phyloP scores from a whole-genome alignment of 2,888 invertebrate species.

The Ochropacha duplaris region DNA sequence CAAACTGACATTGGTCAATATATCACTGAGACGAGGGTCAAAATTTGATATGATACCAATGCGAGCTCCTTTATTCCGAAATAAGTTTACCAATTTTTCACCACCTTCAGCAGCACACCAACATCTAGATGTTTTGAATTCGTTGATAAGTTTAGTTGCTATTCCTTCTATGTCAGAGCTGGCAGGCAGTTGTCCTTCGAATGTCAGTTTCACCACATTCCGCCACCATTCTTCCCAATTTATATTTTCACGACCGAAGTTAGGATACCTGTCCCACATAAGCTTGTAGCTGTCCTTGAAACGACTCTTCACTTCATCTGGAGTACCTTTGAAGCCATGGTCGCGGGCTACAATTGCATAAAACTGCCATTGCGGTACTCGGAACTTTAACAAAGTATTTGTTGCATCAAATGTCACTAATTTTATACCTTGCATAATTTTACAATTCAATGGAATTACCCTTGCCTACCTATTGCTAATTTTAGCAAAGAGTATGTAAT shows the following conservation, averaged over 20 bases:
- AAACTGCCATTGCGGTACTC: slow-evolving; percentile 86
- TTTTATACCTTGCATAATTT: slow-evolving; percentile 73
- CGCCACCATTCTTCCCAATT: slow-evolving; percentile 94
- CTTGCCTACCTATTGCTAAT: no score
- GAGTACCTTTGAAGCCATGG: slow-evolving; percentile 86
- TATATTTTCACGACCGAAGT: slow-evolving; percentile 89
- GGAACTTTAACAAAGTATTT: slow-evolving; percentile 90
- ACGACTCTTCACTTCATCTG: slow-evolving; percentile 78
- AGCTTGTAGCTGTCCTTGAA: slow-evolving; percentile 86
- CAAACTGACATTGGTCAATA: slow-evolving; percentile 87
- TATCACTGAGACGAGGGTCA: slow-evolving; percentile 89
- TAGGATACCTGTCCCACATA: slow-evolving; percentile 88
- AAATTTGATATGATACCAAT: slow-evolving; percentile 94
- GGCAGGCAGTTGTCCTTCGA: slow-evolving; percentile 76
- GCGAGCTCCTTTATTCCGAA: slow-evolving; percentile 71
- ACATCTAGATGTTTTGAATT: slow-evolving; percentile 87
- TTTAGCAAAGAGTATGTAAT: no score
- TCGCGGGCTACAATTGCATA: slow-evolving; percentile 88
- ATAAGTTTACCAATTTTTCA: slow-evolving; percentile 84
- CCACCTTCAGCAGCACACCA: slow-evolving; percentile 88
- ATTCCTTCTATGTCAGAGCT: slow-evolving; percentile 57
- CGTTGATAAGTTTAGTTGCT: slow-evolving; percentile 84
- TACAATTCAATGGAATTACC: no score
- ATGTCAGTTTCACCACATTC: slow-evolving; percentile 85
- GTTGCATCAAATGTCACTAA: slow-evolving; percentile 95